A percentile compares a stretch with the other conserved stretches of the same genome.
Evolutionary conservation across 1,140 invertebrate genomes (phyloP).

Genomic region (Drosophila pseudoobscura): DNA sequence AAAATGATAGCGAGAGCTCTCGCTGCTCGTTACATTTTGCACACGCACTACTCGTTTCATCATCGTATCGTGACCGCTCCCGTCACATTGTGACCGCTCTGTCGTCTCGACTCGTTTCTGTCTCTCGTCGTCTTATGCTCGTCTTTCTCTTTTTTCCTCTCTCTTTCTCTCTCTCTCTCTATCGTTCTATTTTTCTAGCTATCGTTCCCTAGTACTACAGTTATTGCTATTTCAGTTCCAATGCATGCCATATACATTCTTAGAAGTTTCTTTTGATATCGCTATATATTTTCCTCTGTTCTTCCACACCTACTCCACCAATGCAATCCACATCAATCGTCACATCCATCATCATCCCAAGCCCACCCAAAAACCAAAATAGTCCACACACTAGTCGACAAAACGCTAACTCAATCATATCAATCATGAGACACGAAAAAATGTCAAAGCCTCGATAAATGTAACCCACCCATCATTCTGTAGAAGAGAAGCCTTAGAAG

Average conservation of each 20-base stretch:
- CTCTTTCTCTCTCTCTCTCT: slow-evolving; percentile 44
- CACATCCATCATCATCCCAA: slow-evolving; percentile 34
- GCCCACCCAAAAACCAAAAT: slow-evolving; percentile 34
- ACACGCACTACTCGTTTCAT: slow-evolving; percentile 46
- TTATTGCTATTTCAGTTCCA: slow-evolving; percentile 17
- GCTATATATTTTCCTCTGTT: slow-evolving; percentile 31
- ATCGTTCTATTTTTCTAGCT: slow-evolving; percentile 53
- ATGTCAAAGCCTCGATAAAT: slow-evolving; percentile 61
- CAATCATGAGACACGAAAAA: slow-evolving; percentile 43
- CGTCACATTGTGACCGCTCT: slow-evolving; percentile 39
- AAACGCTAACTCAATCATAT: slow-evolving; percentile 57
- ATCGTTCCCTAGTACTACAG: slow-evolving; percentile 40
- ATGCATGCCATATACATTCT: slow-evolving; percentile 53
- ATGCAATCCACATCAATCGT: slow-evolving; percentile 28
- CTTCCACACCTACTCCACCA: slow-evolving; percentile 19
- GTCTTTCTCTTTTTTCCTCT: slow-evolving; percentile 21
- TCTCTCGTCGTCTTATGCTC: slow-evolving; percentile 51
- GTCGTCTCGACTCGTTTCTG: slow-evolving; percentile 44
- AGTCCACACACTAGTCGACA: slow-evolving; percentile 52
- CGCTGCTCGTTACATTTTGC: slow-evolving; percentile 30
- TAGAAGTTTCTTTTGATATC: slow-evolving; percentile 24
- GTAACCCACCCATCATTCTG: slow-evolving; percentile 73
- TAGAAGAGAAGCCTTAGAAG: slow-evolving; percentile 49
- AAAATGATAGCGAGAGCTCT: slow-evolving; percentile 7
- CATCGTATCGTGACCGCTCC: slow-evolving; percentile 34